These are phyloP conservation scores for Leuctra nigra DNA, from an alignment of 2,888 invertebrate genomes.

Conservation along the genomic window DNA sequence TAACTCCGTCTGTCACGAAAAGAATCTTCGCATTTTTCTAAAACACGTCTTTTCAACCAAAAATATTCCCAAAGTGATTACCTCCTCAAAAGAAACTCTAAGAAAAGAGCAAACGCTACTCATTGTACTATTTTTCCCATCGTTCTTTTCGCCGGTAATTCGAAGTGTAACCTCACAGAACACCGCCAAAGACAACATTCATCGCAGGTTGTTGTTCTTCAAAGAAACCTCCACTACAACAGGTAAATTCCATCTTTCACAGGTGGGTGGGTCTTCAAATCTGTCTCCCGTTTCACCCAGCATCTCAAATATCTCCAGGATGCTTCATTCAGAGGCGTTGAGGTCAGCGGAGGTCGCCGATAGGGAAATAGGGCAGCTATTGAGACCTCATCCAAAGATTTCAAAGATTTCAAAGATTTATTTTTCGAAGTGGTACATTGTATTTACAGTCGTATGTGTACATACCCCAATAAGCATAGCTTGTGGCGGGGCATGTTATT, in stretches of 20 bases:
- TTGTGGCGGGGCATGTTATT: too few relatives aligned
- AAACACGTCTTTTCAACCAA: conserved; percentile 14
- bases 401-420: too few relatives aligned
- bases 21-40: not conserved
- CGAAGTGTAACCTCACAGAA: conserved; percentile 2
- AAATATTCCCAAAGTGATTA: conserved; percentile 10
- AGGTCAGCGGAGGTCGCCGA: conserved; percentile 13
- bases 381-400: too few relatives aligned
- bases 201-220: not conserved
- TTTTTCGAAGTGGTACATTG: too few relatives aligned
- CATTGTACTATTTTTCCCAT: conserved; percentile 9
- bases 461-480: too few relatives aligned
- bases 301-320: conserved; percentile 8
- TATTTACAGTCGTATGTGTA: too few relatives aligned
- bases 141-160: conserved; percentile 2
- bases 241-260: not conserved
- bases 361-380: conserved; percentile 22
- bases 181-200: conserved; percentile 14
- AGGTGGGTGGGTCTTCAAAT: conserved; percentile 1
- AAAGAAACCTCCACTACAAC: not conserved
- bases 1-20: conserved; percentile 9
- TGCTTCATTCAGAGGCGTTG: not conserved
- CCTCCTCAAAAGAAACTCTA: not conserved
- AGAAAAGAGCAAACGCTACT: not conserved
- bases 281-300: conserved; percentile 4